Conservation (phyloP, 2,888 invertebrate genomes). For the Falcaria lacertinaria region DNA sequence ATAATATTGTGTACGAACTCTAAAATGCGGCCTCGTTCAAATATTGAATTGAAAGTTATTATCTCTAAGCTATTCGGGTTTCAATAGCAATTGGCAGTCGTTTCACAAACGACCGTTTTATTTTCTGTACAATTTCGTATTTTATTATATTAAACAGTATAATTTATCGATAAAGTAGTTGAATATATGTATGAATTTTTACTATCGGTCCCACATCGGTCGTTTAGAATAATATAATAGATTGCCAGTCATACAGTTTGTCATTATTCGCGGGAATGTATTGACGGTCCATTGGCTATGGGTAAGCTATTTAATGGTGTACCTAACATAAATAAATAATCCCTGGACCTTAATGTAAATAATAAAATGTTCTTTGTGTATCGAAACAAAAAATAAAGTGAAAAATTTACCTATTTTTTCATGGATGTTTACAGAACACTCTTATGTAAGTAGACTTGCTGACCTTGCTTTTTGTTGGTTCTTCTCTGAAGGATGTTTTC, state of each 20-base stretch:
- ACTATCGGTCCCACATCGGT: background rate
- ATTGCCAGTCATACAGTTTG: background rate
- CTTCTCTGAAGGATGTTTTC: too few relatives aligned
- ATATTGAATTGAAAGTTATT: background rate
- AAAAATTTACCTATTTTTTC: too few relatives aligned
- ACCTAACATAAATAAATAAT: too few relatives aligned
- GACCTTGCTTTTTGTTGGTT: too few relatives aligned
- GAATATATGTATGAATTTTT: constrained; percentile 13
- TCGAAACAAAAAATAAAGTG: too few relatives aligned
- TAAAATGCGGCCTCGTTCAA: too few relatives aligned
- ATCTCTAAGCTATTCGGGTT: background rate
- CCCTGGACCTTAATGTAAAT: too few relatives aligned
- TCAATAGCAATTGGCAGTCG: constrained; percentile 9
- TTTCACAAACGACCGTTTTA: background rate
- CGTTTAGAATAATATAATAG: background rate
- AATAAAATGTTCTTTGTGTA: too few relatives aligned
- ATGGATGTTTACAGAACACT: too few relatives aligned
- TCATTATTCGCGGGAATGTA: background rate
- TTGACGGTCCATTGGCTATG: background rate
- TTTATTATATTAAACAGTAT: constrained; percentile 14
- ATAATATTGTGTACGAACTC: too few relatives aligned
- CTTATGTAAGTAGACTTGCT: too few relatives aligned
- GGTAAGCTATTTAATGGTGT: too few relatives aligned
- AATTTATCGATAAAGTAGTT: constrained; percentile 20
- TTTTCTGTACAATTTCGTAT: constrained; percentile 7